Evolutionary conservation across 2,797 vertebrate species (phyloP), one percentile per base, ranked within the genome.

Genomic region (Enteromius paludinosus): DNA sequence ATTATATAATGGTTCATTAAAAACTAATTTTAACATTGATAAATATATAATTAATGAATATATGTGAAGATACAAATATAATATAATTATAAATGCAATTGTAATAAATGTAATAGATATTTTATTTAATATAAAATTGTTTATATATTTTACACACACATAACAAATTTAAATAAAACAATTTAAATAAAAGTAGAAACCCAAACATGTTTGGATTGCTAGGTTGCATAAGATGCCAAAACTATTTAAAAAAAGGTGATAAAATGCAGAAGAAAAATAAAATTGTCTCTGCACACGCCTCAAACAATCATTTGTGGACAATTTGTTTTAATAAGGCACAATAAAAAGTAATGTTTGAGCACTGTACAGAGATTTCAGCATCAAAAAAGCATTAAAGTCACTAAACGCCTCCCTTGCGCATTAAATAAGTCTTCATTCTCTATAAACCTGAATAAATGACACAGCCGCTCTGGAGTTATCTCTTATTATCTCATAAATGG

Each of bases 401-500:
- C 14, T 68, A 38, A 68, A 69, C 17, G 28, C 75, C 75, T 68
- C 62, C 76, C 62, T 49, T 28, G 0, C 18, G 1, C 18, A 68
- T 69, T 47, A 64, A 71, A 72, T 1, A 12, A 52, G 69, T 23
- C 59, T 23, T 18, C 30, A 18, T 74, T 68, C 45, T 75, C 38
- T 20, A 79, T 68, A 68, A 79, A 56, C 38, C 6, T 14, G n/a
- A 56, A 66, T 33, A 33, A 65, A 33, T 71, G 66, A 80, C 66
- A 70, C 78, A 33, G 56, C 45, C 4, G 18, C 66, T 47, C 66
- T 80, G 78, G 38, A 70, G 41, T 14, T n/a, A 43, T 70, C 52
- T 59, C 66, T 59, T 10, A 54, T 79, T 68, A 79, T 54, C 64
- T 68, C 64, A 41, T 68, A 79, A 79, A 68, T 28, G 23, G 30